Evolutionary conservation across 2,888 invertebrate species (phyloP).

Genomic region (Hemithea aestivaria): DNA sequence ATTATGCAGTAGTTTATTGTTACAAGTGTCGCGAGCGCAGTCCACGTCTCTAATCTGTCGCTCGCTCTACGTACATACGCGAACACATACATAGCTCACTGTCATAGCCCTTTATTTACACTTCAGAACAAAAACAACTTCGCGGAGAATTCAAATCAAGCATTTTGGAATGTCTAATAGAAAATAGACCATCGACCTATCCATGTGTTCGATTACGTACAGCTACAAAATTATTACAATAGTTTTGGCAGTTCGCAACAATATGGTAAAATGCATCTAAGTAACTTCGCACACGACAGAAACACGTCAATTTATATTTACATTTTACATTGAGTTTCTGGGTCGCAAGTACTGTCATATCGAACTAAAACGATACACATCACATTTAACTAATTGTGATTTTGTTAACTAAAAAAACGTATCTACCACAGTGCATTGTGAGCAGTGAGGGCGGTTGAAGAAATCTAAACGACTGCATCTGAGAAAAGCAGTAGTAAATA

Average conservation of each 20-base stretch:
- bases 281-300: conserved; percentile 55
- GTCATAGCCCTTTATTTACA: conserved; percentile 15
- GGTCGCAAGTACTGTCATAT: conserved; percentile 29
- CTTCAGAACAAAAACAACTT: not conserved
- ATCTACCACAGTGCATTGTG: conserved; percentile 32
- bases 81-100: conserved; percentile 28
- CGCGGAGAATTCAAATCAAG: conserved; percentile 6
- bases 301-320: conserved; percentile 63
- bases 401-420: conserved; percentile 46
- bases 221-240: conserved; percentile 70
- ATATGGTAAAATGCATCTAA: conserved; percentile 75
- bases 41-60: conserved; percentile 45
- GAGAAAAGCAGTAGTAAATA: too few relatives aligned
- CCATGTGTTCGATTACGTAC: conserved; percentile 36
- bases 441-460: conserved; percentile 3
- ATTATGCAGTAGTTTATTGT: conserved; percentile 77
- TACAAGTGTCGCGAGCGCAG: conserved; percentile 56
- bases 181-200: conserved; percentile 9
- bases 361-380: conserved; percentile 43
- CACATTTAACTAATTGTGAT: conserved; percentile 30
- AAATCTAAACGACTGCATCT: too few relatives aligned
- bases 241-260: conserved; percentile 77
- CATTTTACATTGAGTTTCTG: conserved; percentile 48
- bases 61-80: conserved; percentile 39
- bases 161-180: conserved; percentile 15